These are phyloP conservation scores for Caenorhabditis sp. DNA, from an alignment of 2,888 invertebrate genomes.

Conservation along the genomic window DNA sequence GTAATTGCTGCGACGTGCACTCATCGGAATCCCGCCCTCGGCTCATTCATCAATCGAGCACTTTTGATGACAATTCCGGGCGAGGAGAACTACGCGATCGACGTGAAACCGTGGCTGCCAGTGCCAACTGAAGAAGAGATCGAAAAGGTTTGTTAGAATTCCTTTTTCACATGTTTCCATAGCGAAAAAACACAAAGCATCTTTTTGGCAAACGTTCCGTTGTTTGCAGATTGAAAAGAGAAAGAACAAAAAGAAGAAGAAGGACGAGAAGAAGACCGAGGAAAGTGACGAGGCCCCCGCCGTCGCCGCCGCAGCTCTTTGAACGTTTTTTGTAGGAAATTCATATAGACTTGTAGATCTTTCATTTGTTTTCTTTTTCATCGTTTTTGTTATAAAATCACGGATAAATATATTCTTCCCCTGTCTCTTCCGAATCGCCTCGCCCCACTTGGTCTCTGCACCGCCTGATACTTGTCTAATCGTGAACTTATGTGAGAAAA, in stretches of 20 bases:
- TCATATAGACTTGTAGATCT: constrained; percentile 34
- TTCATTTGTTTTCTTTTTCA: constrained; percentile 6
- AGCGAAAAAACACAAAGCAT: neutral
- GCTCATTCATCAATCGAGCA: constrained; percentile 76
- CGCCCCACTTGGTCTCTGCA: constrained; percentile 23
- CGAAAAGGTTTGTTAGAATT: constrained; percentile 66
- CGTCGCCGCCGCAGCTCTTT: constrained; percentile 35
- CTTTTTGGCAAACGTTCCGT: constrained; percentile 8
- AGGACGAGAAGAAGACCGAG: constrained; percentile 65
- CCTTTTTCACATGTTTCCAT: neutral
- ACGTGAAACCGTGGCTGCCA: constrained; percentile 73
- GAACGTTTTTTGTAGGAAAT: constrained; percentile 4
- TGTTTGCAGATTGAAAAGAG: constrained; percentile 69
- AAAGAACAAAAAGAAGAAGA: constrained; percentile 73
- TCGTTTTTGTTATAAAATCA: constrained; percentile 4
- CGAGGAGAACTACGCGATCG: constrained; percentile 69
- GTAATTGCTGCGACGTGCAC: constrained; percentile 72
- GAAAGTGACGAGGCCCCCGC: constrained; percentile 45
- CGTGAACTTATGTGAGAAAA: constrained; percentile 42
- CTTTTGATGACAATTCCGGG: constrained; percentile 73
- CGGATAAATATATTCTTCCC: constrained; percentile 8
- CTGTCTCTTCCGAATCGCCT: neutral
- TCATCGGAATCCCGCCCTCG: constrained; percentile 76
- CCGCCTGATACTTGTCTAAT: constrained; percentile 30
- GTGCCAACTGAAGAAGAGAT: constrained; percentile 76